Percentiles rank a stretch among this genome's conserved stretches.
These are phyloP conservation scores for Drosophila mayri DNA, from an alignment of 1,140 invertebrate genomes.

Conservation along the genomic window DNA sequence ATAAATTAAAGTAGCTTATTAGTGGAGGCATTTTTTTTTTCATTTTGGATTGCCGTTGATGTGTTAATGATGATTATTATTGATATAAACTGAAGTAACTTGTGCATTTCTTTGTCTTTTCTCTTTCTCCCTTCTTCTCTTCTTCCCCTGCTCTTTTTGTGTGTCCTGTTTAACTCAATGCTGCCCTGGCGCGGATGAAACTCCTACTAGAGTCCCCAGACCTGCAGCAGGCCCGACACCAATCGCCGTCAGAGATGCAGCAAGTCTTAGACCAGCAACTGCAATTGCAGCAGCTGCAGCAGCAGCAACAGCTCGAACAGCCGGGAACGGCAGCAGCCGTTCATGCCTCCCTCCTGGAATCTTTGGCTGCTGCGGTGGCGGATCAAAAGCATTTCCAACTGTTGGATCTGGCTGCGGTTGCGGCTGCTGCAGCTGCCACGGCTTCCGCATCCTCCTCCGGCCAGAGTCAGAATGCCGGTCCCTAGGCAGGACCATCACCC, in stretches of 20 bases:
- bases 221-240: slow-evolving; percentile 51
- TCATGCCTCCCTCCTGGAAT: slow-evolving; percentile 71
- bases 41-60: slow-evolving; percentile 12
- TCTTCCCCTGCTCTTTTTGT: slow-evolving; percentile 47
- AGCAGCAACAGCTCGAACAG: slow-evolving; percentile 55
- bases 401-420: slow-evolving; percentile 73
- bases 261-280: slow-evolving; percentile 43
- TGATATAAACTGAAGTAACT: slow-evolving; percentile 54
- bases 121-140: slow-evolving; percentile 50
- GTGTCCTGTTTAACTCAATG: slow-evolving; percentile 41
- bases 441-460: slow-evolving; percentile 55
- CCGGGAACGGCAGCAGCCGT: slow-evolving; percentile 58
- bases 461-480: slow-evolving; percentile 58
- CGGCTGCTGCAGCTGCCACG: slow-evolving; percentile 66
- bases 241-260: slow-evolving; percentile 64
- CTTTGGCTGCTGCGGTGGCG: slow-evolving; percentile 70
- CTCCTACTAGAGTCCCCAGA: slow-evolving; percentile 58
- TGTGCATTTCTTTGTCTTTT: slow-evolving; percentile 55
- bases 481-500: slow-evolving; percentile 38
- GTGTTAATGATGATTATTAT: slow-evolving; percentile 31
- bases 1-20: slow-evolving; percentile 25
- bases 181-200: slow-evolving; percentile 45
- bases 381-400: slow-evolving; percentile 79
- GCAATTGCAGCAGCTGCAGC: slow-evolving; percentile 45
- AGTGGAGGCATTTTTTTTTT: slow-evolving; percentile 15